Percentiles rank a stretch among this genome's conserved stretches.
Evolutionary conservation across 2,797 vertebrate genomes (phyloP).

Genomic region (Rhinophrynus dorsalis): DNA sequence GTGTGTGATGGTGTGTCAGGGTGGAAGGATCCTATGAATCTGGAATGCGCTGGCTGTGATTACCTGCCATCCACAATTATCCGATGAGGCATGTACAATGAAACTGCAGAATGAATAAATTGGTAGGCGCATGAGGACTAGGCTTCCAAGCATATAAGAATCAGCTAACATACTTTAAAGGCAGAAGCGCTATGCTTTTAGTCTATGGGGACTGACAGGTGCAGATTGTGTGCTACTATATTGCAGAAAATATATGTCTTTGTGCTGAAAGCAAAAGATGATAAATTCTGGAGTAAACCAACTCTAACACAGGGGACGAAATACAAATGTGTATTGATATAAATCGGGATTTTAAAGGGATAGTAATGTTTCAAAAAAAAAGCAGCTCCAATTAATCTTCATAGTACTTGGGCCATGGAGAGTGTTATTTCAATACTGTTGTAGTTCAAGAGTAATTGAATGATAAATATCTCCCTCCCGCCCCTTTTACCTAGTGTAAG

Average conservation of each 20-base stretch:
- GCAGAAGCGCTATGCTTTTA: background rate
- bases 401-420: too few species aligned
- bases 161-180: background rate
- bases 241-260: background rate
- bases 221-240: slow-evolving; percentile 1
- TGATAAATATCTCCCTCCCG: too few species aligned
- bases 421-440: too few species aligned
- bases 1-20: background rate
- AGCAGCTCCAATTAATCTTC: too few species aligned
- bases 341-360: too few species aligned
- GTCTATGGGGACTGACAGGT: slow-evolving; percentile 5
- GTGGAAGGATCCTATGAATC: slow-evolving; percentile 7
- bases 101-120: background rate
- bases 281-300: too few species aligned
- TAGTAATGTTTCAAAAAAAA: too few species aligned
- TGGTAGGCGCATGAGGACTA: background rate
- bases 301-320: too few species aligned
- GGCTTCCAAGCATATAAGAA: background rate
- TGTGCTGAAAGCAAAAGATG: too few species aligned
- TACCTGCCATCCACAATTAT: slow-evolving; percentile 16
- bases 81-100: background rate
- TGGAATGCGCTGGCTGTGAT: background rate
- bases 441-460: too few species aligned
- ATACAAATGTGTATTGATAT: too few species aligned
- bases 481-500: too few species aligned